A percentile compares a stretch with the other conserved stretches of the same genome.
Conservation (phyloP, 2,113 vertebrate species). For the Marmota monax region DNA sequence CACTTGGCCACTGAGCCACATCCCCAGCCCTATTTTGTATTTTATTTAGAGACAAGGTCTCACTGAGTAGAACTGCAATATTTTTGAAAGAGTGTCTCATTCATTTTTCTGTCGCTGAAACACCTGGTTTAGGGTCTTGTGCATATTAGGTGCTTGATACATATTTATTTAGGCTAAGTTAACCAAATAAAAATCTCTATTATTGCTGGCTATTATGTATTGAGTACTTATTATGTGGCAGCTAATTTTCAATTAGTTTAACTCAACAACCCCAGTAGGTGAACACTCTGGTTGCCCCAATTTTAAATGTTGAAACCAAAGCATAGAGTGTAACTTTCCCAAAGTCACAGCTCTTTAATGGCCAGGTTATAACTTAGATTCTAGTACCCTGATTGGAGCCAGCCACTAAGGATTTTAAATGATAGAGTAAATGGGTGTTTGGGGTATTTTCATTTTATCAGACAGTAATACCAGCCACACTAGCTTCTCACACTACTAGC, state of each 20-base stretch:
- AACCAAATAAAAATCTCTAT: neutral
- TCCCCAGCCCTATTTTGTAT: too few relatives aligned
- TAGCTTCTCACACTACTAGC: neutral
- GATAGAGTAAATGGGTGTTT: neutral
- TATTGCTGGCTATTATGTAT: neutral
- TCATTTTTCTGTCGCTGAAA: neutral
- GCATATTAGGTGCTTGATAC: neutral
- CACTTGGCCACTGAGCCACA: too few relatives aligned
- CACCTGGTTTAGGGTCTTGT: neutral
- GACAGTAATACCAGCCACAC: neutral
- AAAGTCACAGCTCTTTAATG: neutral
- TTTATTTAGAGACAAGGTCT: too few relatives aligned
- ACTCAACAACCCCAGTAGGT: neutral
- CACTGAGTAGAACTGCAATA: neutral
- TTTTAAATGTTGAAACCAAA: constrained; percentile 8
- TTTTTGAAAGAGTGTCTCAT: constrained; percentile 27
- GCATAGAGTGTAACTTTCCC: neutral
- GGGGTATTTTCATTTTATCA: constrained; percentile 29
- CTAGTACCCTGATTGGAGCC: neutral
- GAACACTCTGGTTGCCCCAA: neutral
- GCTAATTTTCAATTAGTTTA: neutral
- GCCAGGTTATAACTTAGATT: neutral
- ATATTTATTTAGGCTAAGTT: constrained; percentile 16
- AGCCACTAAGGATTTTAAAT: neutral
- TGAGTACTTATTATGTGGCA: neutral